Evolutionary conservation across 2,888 invertebrate genomes (phyloP).

Genomic region (Scaptomyza tumidula): DNA sequence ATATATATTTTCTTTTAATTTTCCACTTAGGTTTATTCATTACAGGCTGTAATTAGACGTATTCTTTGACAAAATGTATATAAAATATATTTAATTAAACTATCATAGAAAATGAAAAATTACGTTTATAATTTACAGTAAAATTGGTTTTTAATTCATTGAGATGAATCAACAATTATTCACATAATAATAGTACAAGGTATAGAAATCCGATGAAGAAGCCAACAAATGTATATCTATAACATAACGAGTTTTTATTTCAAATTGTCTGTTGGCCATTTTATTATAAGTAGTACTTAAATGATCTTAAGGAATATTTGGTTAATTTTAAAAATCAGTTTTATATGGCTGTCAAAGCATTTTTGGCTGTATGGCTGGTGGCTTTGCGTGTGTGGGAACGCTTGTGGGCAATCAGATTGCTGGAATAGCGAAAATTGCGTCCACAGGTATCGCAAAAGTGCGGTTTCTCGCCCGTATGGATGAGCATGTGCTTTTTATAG

Average conservation of each 20-base stretch:
- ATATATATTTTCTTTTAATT: background rate
- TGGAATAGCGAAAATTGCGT: conserved; percentile 82
- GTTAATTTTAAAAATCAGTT: background rate
- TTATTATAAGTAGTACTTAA: background rate
- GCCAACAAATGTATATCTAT: background rate
- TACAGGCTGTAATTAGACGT: conserved; percentile 23
- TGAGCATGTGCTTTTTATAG: conserved; percentile 84
- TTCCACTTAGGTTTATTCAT: background rate
- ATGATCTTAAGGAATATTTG: background rate
- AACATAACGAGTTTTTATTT: background rate
- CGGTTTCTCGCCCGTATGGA: conserved; percentile 84
- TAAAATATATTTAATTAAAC: background rate
- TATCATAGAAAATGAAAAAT: background rate
- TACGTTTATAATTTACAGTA: background rate
- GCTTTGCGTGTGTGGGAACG: conserved; percentile 73
- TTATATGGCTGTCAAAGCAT: background rate
- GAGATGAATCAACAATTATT: background rate
- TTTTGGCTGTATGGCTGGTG: background rate
- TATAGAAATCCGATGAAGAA: background rate
- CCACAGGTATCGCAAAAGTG: conserved; percentile 81
- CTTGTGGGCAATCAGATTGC: conserved; percentile 83
- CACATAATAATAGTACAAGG: background rate
- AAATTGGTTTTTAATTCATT: background rate
- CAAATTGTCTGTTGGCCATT: background rate
- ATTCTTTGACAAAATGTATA: conserved; percentile 13